These are phyloP conservation scores for Cephus cinctus DNA, from an alignment of 1,140 invertebrate genomes.

Conservation along the genomic window DNA sequence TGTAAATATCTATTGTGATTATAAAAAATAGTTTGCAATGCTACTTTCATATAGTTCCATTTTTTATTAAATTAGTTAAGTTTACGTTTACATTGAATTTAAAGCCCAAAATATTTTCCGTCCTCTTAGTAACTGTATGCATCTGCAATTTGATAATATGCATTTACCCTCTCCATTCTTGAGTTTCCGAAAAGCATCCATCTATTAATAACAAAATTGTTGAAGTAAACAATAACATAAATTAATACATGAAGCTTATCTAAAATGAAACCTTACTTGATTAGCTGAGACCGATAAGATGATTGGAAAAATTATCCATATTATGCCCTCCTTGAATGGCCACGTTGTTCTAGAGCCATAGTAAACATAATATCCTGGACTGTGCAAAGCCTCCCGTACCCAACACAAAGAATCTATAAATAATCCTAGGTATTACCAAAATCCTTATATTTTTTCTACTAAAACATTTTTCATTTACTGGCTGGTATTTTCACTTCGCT, in stretches of 20 bases:
- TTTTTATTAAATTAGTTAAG: too few relatives aligned
- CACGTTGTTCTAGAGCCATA: constrained; percentile 69
- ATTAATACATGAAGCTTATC: neutral
- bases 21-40: too few relatives aligned
- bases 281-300: constrained; percentile 67
- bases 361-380: constrained; percentile 61
- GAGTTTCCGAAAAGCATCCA: constrained; percentile 32
- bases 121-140: constrained; percentile 21
- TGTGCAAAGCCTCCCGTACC: constrained; percentile 49
- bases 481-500: constrained; percentile 37
- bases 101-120: constrained; percentile 30
- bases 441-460: constrained; percentile 1
- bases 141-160: constrained; percentile 26
- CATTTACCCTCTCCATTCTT: constrained; percentile 16
- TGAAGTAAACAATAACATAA: neutral
- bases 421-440: constrained; percentile 6
- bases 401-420: constrained; percentile 50
- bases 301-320: constrained; percentile 74
- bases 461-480: constrained; percentile 30
- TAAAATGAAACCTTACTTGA: constrained; percentile 59
- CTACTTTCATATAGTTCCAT: too few relatives aligned
- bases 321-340: constrained; percentile 67
- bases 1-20: too few relatives aligned
- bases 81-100: too few relatives aligned
- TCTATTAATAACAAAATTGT: constrained; percentile 14